These are phyloP conservation scores for Mythimna lalbum DNA, from an alignment of 2,888 invertebrate genomes.

Conservation along the genomic window DNA sequence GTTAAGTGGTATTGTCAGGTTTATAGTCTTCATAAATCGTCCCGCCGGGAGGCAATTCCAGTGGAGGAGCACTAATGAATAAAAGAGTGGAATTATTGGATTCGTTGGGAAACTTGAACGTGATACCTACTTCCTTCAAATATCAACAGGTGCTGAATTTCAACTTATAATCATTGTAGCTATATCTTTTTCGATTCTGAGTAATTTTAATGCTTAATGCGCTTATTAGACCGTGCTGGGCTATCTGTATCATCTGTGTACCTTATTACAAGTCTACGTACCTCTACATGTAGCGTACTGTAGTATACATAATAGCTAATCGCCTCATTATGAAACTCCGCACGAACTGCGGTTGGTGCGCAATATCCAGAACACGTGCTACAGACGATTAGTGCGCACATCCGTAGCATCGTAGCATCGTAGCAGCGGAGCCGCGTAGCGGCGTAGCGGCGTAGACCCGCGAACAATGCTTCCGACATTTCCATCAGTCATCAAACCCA, in stretches of 20 bases:
- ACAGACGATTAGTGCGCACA: slow-evolving; percentile 51
- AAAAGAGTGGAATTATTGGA: slow-evolving; percentile 44
- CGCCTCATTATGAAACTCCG: slow-evolving; percentile 59
- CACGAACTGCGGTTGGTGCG: slow-evolving; percentile 57
- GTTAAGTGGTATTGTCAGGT: slow-evolving; percentile 72
- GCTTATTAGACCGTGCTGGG: neutral
- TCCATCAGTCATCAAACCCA: slow-evolving; percentile 34
- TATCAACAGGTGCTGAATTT: slow-evolving; percentile 40
- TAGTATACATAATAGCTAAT: slow-evolving; percentile 50
- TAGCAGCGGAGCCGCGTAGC: slow-evolving; percentile 41
- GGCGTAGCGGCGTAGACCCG: slow-evolving; percentile 30
- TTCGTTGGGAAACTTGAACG: slow-evolving; percentile 20
- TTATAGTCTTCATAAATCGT: slow-evolving; percentile 72
- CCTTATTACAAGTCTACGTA: neutral
- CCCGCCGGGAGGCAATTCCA: slow-evolving; percentile 44
- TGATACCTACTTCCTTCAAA: slow-evolving; percentile 8
- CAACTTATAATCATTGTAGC: neutral
- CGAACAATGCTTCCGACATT: slow-evolving; percentile 44
- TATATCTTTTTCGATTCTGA: neutral
- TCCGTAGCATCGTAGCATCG: slow-evolving; percentile 44
- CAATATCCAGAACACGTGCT: slow-evolving; percentile 53
- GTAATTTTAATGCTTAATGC: neutral
- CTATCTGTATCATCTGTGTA: neutral
- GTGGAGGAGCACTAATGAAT: slow-evolving; percentile 51
- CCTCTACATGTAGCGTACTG: neutral